Conservation (phyloP, 2,113 vertebrate species). For the Eudyptes chrysolophus region DNA sequence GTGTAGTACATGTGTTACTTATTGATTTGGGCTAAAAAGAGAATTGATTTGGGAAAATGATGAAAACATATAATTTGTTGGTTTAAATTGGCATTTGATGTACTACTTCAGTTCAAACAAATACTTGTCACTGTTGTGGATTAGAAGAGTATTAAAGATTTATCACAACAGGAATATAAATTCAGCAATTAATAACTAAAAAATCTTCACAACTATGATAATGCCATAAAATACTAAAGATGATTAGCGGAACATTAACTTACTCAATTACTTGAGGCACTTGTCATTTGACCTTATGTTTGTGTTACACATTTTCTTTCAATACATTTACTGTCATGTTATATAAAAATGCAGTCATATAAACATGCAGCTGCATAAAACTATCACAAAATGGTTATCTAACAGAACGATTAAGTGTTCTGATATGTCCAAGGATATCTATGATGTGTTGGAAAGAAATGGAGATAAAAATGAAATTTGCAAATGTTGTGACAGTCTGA, state of each 20-base stretch:
- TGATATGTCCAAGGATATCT: neutral
- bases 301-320: neutral
- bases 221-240: neutral
- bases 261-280: neutral
- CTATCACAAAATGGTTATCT: neutral
- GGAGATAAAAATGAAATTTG: slow-evolving; percentile 3
- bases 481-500: slow-evolving; percentile 4
- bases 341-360: neutral
- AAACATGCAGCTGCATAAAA: neutral
- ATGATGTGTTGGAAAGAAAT: neutral
- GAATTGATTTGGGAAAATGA: neutral
- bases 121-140: neutral
- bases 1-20: neutral
- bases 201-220: neutral
- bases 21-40: neutral
- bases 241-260: neutral
- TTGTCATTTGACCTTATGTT: neutral
- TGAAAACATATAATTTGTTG: neutral
- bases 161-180: neutral
- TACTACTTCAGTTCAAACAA: neutral
- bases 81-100: neutral
- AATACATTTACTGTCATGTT: neutral
- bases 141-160: neutral
- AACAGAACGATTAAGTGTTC: neutral
- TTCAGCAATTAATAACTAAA: neutral